These are phyloP conservation scores for Erythrolamprus reginae DNA, from an alignment of 2,113 vertebrate species.

Conservation along the genomic window DNA sequence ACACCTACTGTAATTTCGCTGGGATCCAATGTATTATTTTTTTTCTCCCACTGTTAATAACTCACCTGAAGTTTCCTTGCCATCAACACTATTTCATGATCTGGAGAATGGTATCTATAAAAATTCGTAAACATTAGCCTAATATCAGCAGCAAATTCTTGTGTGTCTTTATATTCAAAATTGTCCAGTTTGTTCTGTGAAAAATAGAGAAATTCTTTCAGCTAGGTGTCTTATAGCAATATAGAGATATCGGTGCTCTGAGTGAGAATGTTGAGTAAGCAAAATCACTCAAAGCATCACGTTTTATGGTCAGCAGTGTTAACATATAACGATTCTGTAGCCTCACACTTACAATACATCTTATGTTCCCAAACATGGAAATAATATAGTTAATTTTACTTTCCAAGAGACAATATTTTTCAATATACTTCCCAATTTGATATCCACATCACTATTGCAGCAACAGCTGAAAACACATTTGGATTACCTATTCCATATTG, in stretches of 20 bases:
- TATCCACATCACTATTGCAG: not conserved
- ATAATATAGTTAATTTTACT: not conserved
- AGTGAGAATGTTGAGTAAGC: not conserved
- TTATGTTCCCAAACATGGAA: not conserved
- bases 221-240: not conserved
- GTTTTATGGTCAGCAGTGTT: not conserved
- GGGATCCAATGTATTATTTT: not conserved
- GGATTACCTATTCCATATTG: not conserved
- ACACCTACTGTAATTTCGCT: not conserved
- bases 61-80: conserved; percentile 86
- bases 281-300: not conserved
- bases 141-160: conserved; percentile 86
- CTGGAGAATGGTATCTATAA: conserved; percentile 81
- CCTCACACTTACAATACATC: not conserved
- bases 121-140: conserved; percentile 90
- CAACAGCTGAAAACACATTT: not conserved
- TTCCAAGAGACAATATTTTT: not conserved
- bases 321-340: not conserved
- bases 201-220: not conserved
- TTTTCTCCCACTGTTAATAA: not conserved
- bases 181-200: conserved; percentile 84
- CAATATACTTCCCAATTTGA: not conserved
- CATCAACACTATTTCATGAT: conserved; percentile 82
- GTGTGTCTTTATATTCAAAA: conserved; percentile 73
- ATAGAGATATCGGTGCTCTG: not conserved